These are phyloP conservation scores for Sycophila sp. DNA, from an alignment of 1,140 invertebrate species.

Conservation along the genomic window DNA sequence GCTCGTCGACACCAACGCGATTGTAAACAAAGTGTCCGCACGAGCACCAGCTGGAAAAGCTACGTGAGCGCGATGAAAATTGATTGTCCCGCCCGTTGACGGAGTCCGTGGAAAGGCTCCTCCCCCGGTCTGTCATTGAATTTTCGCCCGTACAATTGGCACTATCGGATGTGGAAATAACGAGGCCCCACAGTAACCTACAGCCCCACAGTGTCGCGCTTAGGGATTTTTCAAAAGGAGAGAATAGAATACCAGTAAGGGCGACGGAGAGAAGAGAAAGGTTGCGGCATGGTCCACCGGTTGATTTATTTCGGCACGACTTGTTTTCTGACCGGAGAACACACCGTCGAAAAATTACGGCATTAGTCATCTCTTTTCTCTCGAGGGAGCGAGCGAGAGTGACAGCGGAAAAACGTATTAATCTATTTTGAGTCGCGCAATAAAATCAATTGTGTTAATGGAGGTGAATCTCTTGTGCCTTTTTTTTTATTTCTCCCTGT, in stretches of 20 bases:
- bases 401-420: constrained; percentile 39
- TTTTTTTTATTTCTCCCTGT: not conserved
- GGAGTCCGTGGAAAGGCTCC: not conserved
- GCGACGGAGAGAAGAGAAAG: constrained; percentile 13
- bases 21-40: constrained; percentile 1
- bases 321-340: constrained; percentile 36
- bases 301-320: constrained; percentile 37
- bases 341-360: constrained; percentile 37
- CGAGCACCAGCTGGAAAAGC: constrained; percentile 7
- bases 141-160: constrained; percentile 2
- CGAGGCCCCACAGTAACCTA: not conserved
- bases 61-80: constrained; percentile 26
- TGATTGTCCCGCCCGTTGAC: constrained; percentile 7
- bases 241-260: not conserved
- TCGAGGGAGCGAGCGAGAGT: not conserved
- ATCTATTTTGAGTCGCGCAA: constrained; percentile 33
- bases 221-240: constrained; percentile 1
- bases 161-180: constrained; percentile 28
- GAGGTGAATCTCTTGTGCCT: constrained; percentile 3
- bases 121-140: constrained; percentile 15
- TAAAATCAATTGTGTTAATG: constrained; percentile 40
- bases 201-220: not conserved
- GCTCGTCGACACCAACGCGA: not conserved
- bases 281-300: constrained; percentile 10
- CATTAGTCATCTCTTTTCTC: constrained; percentile 31